Base-by-base conservation (phyloP, 1,140 invertebrate genomes). In the Drosophila burlai region DNA sequence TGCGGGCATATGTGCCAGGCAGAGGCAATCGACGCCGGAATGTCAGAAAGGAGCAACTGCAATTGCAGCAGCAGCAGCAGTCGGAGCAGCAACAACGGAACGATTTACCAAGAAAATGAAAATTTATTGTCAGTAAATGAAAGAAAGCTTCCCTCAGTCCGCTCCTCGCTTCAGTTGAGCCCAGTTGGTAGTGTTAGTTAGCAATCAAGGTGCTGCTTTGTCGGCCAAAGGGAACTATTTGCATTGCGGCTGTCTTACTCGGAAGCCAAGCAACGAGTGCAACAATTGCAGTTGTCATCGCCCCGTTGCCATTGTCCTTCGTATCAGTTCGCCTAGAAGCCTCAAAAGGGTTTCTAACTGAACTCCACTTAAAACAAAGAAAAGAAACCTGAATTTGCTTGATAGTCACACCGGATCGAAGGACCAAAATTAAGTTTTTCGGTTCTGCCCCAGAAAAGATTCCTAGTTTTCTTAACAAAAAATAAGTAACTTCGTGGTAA, bases 81-180 rank as follows among this genome's bases (percentile, higher is more conserved):
- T 59, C 34, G 13, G 50, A 52, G 47, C 40, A 45, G 10, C 67
- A 69, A 71, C 73, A 76, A 78, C 75, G 42, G 7, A 64, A 69
- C 82, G 82, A 91, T 90, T 90, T 90, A 71, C 80, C 82, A 91
- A 91, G 89, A 91, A 91, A 91, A 91, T 91, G 89, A 84, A 91
- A 91, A 91, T 91, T 91, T 91, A 91, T 91, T 91, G 89, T 84
- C 84, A 85, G 84, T 82, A 91, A 91, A 84, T 91, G 83, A 91
- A 84, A 86, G 79, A 91, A 89, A 84, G 84, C 66, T 66, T 69
- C 47, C 68, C 66, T 52, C 31, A 55, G 62, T 78, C 63, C 31
- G 34, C 34, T 42, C 13, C 52, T 72, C 47, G 38, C 38, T 21
- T 67, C 63, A 55, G 67, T 57, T 68, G 62, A 57, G 67, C 24